Conservation (phyloP, 1,140 invertebrate genomes). For the Magallana ariakensis region DNA sequence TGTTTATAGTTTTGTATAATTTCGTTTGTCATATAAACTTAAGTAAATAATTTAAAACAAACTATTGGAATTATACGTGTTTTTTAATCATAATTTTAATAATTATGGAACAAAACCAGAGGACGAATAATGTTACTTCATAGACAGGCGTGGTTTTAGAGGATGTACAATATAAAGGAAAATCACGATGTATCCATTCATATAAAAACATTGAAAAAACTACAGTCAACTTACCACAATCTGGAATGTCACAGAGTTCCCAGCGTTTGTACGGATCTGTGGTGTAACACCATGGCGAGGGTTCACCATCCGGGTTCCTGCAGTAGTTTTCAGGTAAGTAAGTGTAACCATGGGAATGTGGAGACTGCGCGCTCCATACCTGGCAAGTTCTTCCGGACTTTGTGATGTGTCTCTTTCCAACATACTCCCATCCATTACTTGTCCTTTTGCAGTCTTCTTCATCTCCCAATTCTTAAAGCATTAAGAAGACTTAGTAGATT, state of each 20-base stretch:
- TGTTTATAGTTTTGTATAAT: too few species aligned
- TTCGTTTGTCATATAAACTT: too few species aligned
- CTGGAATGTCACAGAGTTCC: slow-evolving; percentile 38
- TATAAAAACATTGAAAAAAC: background rate
- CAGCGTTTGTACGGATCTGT: slow-evolving; percentile 30
- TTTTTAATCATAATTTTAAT: too few species aligned
- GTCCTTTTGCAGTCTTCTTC: background rate
- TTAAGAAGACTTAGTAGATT: background rate
- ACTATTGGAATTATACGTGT: too few species aligned
- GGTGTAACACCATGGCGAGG: slow-evolving; percentile 41
- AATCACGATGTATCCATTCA: too few species aligned
- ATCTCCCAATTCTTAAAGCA: background rate
- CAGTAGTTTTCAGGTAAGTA: slow-evolving; percentile 26
- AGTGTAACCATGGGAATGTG: background rate
- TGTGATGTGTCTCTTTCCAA: background rate
- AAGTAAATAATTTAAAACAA: too few species aligned
- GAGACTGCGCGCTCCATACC: slow-evolving; percentile 32
- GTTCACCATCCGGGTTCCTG: slow-evolving; percentile 42
- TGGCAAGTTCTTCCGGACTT: slow-evolving; percentile 31
- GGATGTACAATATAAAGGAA: too few species aligned
- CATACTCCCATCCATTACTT: slow-evolving; percentile 19
- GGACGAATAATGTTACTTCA: too few species aligned
- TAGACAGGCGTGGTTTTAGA: too few species aligned
- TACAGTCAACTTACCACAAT: slow-evolving; percentile 9
- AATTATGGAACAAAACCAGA: too few species aligned